Evolutionary conservation across 1,140 invertebrate species (phyloP).

Genomic region (Phocides pigmalion): DNA sequence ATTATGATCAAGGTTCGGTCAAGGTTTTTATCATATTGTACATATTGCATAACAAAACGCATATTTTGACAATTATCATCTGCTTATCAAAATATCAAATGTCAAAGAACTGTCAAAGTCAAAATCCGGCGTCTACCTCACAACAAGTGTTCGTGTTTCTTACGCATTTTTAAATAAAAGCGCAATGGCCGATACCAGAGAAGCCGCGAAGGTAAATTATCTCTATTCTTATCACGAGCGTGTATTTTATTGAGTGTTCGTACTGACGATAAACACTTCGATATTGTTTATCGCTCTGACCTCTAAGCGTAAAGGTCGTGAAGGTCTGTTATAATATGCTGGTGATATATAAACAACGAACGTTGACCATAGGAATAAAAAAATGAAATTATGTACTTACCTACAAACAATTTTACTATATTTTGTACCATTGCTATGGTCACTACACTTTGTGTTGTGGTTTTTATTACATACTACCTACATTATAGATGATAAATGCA

Average conservation of each 20-base stretch:
- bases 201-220: conserved; percentile 44
- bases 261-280: background rate
- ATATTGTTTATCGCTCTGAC: conserved; percentile 36
- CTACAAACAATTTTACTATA: no score
- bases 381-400: background rate
- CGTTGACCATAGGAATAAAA: background rate
- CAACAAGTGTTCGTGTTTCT: conserved; percentile 14
- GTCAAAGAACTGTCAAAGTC: conserved; percentile 37
- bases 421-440: no score
- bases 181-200: conserved; percentile 41
- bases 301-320: conserved; percentile 36
- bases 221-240: conserved; percentile 32
- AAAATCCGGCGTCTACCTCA: conserved; percentile 19
- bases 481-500: no score
- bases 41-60: background rate
- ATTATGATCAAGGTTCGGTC: no score
- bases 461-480: no score
- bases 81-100: conserved; percentile 35
- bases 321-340: conserved; percentile 9
- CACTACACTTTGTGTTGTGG: no score
- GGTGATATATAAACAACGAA: conserved; percentile 7
- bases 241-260: conserved; percentile 1
- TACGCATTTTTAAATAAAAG: conserved; percentile 26
- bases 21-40: no score
- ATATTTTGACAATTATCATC: conserved; percentile 40